Conservation (phyloP, 2,888 invertebrate genomes). For the Euzophera pinguis region DNA sequence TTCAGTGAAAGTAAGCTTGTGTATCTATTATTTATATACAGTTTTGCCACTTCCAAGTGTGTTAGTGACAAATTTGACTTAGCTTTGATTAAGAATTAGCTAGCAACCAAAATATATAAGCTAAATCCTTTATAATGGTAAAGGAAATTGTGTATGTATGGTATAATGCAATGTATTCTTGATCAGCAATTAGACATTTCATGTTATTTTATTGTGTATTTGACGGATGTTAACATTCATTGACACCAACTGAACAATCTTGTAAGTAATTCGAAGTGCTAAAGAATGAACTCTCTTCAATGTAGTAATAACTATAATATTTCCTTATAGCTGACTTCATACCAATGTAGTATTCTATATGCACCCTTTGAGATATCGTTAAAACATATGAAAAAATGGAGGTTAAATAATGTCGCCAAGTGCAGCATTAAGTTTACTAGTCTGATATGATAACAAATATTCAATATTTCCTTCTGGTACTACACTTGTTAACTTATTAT, state of each 20-base stretch:
- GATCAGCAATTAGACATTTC: neutral
- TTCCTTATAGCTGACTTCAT: neutral
- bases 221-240: neutral
- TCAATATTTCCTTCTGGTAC: slow-evolving; percentile 11
- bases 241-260: neutral
- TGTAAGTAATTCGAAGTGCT: neutral
- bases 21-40: too few relatives aligned
- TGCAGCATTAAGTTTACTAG: slow-evolving; percentile 29
- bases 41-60: too few relatives aligned
- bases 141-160: neutral
- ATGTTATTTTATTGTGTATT: neutral
- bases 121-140: neutral
- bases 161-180: neutral
- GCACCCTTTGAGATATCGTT: neutral
- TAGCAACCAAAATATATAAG: neutral
- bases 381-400: neutral
- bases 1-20: too few relatives aligned
- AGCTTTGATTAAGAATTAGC: too few relatives aligned
- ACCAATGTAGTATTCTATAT: slow-evolving; percentile 4
- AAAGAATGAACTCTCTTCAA: too few relatives aligned
- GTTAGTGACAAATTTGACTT: too few relatives aligned
- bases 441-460: slow-evolving; percentile 29
- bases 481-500: slow-evolving; percentile 10
- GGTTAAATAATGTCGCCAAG: slow-evolving; percentile 3
- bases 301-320: neutral